Evolutionary conservation across 1,140 invertebrate genomes (phyloP), one percentile per base, ranked within the genome.

Genomic region (Cotesia vestalis): DNA sequence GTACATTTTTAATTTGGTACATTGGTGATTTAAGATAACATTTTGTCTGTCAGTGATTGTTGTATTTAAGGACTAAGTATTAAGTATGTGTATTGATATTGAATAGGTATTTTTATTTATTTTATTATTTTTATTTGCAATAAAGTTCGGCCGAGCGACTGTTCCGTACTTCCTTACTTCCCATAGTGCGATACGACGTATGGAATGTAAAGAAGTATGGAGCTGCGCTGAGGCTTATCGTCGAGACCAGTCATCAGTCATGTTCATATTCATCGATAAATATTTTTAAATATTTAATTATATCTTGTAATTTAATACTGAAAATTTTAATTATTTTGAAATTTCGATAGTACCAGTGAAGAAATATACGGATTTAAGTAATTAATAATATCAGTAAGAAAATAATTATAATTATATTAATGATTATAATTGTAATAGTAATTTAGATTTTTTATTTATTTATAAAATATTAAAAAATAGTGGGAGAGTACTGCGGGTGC

Each of bases 201-300:
- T 96, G 95, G 95, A 96, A 96, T 96, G 95, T 96, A 96, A 95
- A 95, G 94, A 96, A 96, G 94, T 96, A 95, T 96, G 94, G 94
- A 94, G 93, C 91, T 85, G 88, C 87, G 87, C 85, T 80, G 80
- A 78, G 84, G 83, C 75, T 67, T 73, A 73, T 78, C 82, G 69
- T 35, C 78, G 35, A 12, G 60, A 63, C 9, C n/a, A 20, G 27
- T 34, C 6, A 9, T 40, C 38, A 46, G 11, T 40, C 38, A 40
- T 40, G 4, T 46, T 9, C 40, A 40, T 40, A 40, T 46, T 9
- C 40, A 6, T 2, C 40, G 11, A 11, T 46, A 9, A 8, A 11
- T 40, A 4, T 40, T 8, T 40, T 1, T 40, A 40, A 8, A 40
- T 46, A 46, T 46, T 9, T 46, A 46, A 9, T 0, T 40, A 40